Evolutionary conservation across 2,113 vertebrate species (phyloP).

Genomic region (Semnopithecus entellus): DNA sequence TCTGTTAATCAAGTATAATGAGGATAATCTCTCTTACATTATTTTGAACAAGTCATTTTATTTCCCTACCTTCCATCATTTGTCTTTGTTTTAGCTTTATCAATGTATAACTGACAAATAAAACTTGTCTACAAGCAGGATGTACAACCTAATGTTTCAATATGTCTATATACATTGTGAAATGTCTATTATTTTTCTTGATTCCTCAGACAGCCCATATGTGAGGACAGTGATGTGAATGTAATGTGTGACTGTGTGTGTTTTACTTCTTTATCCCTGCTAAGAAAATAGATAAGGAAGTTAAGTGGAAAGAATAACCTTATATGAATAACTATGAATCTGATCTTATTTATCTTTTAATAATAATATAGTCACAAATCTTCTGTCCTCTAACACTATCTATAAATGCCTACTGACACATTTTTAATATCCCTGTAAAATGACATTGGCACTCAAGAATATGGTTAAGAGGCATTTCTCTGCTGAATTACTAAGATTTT

Average conservation of each 20-base stretch:
- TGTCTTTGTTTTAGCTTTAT: background rate
- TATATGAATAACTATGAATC: background rate
- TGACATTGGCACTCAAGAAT: background rate
- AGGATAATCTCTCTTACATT: background rate
- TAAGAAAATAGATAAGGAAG: background rate
- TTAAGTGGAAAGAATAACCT: background rate
- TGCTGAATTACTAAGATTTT: background rate
- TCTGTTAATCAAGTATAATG: background rate
- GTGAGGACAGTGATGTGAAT: background rate
- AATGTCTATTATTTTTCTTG: background rate
- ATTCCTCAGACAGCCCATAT: background rate
- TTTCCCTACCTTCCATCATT: background rate
- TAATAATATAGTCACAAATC: slow-evolving; percentile 22
- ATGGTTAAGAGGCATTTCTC: background rate
- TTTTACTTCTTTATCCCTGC: background rate
- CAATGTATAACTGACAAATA: background rate
- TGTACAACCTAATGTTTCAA: background rate
- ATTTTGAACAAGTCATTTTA: background rate
- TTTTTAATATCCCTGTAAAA: slow-evolving; percentile 27
- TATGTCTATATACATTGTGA: background rate
- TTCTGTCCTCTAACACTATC: background rate
- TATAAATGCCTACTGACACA: background rate
- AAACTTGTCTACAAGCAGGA: background rate
- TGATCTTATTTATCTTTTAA: slow-evolving; percentile 29
- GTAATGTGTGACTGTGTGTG: background rate